Conservation (phyloP, 2,113 vertebrate species). For the Oncorhynchus mykiss region DNA sequence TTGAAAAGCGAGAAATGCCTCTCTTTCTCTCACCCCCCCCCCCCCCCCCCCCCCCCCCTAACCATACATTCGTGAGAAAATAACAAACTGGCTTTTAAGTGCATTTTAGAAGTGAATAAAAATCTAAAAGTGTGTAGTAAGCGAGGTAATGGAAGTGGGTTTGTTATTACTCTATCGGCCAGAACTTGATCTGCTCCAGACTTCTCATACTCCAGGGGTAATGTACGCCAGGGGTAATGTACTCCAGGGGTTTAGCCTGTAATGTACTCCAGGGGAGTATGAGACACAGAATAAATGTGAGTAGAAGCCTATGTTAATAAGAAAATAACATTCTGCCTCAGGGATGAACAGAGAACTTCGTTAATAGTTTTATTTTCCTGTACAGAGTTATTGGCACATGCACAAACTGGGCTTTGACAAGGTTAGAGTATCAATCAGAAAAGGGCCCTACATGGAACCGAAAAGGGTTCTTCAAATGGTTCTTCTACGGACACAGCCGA, state of each 20-base stretch:
- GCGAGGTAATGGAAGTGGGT: constrained; percentile 45
- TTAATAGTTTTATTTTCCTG: constrained; percentile 44
- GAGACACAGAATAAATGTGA: constrained; percentile 44
- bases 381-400: constrained; percentile 20
- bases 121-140: constrained; percentile 40
- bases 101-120: constrained; percentile 35
- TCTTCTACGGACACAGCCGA: too few relatives aligned
- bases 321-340: constrained; percentile 44
- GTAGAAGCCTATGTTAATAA: constrained; percentile 59
- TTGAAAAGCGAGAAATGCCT: constrained; percentile 1
- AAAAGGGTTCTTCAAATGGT: too few relatives aligned
- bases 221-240: too few relatives aligned
- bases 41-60: background rate
- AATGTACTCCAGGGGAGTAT: constrained; percentile 10
- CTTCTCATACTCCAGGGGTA: constrained; percentile 4
- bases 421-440: constrained; percentile 5
- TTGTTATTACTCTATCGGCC: constrained; percentile 38
- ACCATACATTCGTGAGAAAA: constrained; percentile 23
- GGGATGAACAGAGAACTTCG: constrained; percentile 40
- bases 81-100: constrained; percentile 26
- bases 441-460: too few relatives aligned
- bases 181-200: constrained; percentile 43
- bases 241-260: too few relatives aligned
- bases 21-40: too few relatives aligned
- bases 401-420: constrained; percentile 1